A percentile compares a stretch with the other conserved stretches of the same genome.
Evolutionary conservation across 1,140 invertebrate genomes (phyloP).

Genomic region (Pseudachorutes palmiensis): DNA sequence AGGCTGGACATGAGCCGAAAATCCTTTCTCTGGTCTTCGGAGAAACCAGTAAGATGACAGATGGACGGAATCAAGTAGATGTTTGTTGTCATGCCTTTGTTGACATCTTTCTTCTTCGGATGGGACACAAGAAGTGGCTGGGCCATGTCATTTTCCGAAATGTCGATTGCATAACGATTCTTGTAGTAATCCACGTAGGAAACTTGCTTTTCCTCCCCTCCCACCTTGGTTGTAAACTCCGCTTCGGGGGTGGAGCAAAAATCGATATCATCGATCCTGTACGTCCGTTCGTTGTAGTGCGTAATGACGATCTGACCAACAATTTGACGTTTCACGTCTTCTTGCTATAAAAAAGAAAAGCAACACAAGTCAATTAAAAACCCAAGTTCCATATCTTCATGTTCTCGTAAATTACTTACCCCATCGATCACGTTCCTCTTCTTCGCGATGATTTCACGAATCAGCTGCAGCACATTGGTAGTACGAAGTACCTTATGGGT

Average conservation of each 20-base stretch:
- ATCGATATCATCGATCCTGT: constrained; percentile 65
- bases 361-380: constrained; percentile 6
- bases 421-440: neutral
- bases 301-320: constrained; percentile 49
- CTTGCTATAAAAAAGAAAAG: constrained; percentile 35
- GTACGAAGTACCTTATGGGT: constrained; percentile 57
- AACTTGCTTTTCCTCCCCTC: neutral
- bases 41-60: constrained; percentile 42
- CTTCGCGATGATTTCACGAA: constrained; percentile 4
- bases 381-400: neutral
- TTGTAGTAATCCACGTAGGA: constrained; percentile 73
- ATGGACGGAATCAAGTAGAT: constrained; percentile 42
- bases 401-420: neutral
- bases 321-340: constrained; percentile 42
- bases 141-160: neutral
- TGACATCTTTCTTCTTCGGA: constrained; percentile 25
- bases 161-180: constrained; percentile 37
- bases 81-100: constrained; percentile 37
- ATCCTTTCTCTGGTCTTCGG: constrained; percentile 38
- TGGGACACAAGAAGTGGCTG: constrained; percentile 23
- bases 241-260: constrained; percentile 58
- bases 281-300: constrained; percentile 65
- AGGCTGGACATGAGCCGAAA: no score
- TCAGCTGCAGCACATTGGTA: constrained; percentile 50
- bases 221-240: constrained; percentile 53